These are phyloP conservation scores for Forbesichthys papilliferus DNA, from an alignment of 2,113 vertebrate genomes.

Conservation along the genomic window DNA sequence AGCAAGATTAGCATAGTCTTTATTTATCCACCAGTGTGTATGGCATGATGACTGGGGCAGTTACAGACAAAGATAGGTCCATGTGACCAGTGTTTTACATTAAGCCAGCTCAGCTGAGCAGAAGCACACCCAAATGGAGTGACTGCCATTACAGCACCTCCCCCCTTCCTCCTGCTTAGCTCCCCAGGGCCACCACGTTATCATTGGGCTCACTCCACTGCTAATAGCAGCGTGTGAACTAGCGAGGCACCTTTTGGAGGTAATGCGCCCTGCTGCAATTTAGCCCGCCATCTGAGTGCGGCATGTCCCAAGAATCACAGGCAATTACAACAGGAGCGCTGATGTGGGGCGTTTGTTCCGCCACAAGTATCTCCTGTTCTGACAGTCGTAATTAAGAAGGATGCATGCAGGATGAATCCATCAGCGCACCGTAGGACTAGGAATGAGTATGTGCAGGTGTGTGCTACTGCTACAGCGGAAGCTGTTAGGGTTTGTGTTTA, in stretches of 20 bases:
- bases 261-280: conserved; percentile 66
- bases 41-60: too few species aligned
- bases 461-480: background rate
- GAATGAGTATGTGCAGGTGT: conserved; percentile 7
- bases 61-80: conserved; percentile 11
- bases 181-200: conserved; percentile 46
- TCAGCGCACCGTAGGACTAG: conserved; percentile 40
- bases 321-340: conserved; percentile 64
- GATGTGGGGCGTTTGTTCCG: conserved; percentile 57
- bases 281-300: conserved; percentile 61
- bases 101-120: conserved; percentile 44
- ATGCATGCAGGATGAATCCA: conserved; percentile 62
- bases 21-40: too few species aligned
- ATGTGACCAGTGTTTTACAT: conserved; percentile 38
- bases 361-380: conserved; percentile 51
- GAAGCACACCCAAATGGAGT: conserved; percentile 43
- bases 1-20: background rate
- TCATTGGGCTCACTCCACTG: conserved; percentile 64
- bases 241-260: conserved; percentile 59
- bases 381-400: conserved; percentile 67
- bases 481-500: background rate
- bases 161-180: conserved; percentile 19
- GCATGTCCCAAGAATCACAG: conserved; percentile 55
- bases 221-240: conserved; percentile 69
- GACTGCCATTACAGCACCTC: conserved; percentile 57